phyloP scores from a whole-genome alignment of 2,113 vertebrate species.

The Nicator chloris region DNA sequence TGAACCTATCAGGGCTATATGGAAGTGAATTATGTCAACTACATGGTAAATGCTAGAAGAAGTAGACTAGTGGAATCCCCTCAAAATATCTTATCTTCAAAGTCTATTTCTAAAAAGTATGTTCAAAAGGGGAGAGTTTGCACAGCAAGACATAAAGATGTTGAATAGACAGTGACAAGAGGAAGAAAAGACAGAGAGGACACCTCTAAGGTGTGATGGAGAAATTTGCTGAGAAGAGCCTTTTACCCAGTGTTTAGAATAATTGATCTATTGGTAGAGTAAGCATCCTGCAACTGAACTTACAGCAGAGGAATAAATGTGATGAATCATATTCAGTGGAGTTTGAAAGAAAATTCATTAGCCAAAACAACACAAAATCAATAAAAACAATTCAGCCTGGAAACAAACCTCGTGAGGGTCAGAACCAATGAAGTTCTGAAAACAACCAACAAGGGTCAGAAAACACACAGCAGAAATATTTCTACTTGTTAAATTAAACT shows the following conservation, averaged over 20 bases:
- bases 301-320: not conserved
- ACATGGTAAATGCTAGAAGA: not conserved
- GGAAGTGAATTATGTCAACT: not conserved
- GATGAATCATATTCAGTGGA: not conserved
- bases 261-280: not conserved
- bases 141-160: not conserved
- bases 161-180: not conserved
- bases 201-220: not conserved
- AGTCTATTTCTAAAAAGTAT: not conserved
- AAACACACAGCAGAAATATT: not conserved
- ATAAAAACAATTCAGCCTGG: conserved; percentile 1
- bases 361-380: conserved; percentile 2
- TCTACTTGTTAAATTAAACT: not conserved
- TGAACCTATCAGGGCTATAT: not conserved
- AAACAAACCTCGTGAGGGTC: no score
- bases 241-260: not conserved
- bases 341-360: conserved; percentile 1
- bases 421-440: no score
- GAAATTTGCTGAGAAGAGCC: not conserved
- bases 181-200: not conserved
- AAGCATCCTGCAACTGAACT: not conserved
- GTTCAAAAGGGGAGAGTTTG: not conserved
- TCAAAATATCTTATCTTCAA: not conserved
- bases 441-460: not conserved
- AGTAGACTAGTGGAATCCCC: not conserved